These are phyloP conservation scores for Nomada fucata DNA, from an alignment of 2,888 invertebrate species.

Conservation along the genomic window DNA sequence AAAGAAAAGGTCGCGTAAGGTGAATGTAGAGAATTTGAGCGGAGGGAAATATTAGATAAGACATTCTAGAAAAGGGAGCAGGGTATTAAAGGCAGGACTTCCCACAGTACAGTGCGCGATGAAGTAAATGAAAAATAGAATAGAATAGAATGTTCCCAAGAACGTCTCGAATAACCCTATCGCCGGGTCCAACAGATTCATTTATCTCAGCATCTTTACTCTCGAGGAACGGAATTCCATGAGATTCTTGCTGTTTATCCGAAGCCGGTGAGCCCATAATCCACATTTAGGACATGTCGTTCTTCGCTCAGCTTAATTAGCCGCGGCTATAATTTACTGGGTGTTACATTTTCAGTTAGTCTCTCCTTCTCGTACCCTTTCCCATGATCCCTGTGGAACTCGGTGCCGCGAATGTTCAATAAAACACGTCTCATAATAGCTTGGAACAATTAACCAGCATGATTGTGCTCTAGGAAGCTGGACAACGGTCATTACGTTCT, in stretches of 20 bases:
- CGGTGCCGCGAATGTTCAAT: conserved; percentile 57
- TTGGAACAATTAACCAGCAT: conserved; percentile 66
- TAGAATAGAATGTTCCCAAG: conserved; percentile 8
- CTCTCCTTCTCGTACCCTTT: conserved; percentile 42
- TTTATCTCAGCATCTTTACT: conserved; percentile 48
- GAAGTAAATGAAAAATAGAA: neutral
- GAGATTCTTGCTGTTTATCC: conserved; percentile 7
- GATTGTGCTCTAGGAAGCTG: conserved; percentile 54
- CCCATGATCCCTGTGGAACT: conserved; percentile 50
- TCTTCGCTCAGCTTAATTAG: conserved; percentile 48
- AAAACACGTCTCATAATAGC: conserved; percentile 66
- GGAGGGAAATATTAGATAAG: neutral
- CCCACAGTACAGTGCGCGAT: neutral
- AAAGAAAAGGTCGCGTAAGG: neutral
- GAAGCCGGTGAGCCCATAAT: conserved; percentile 21
- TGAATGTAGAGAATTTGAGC: neutral
- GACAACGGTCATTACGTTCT: conserved; percentile 36
- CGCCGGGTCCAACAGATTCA: conserved; percentile 19
- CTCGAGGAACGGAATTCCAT: conserved; percentile 5
- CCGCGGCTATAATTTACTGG: conserved; percentile 42
- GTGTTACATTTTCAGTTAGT: conserved; percentile 44
- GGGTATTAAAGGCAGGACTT: neutral
- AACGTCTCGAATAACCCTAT: neutral
- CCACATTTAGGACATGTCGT: conserved; percentile 25
- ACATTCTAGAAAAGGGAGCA: neutral